Conservation (phyloP, 1,140 invertebrate genomes). For the Monomorium pharaonis region DNA sequence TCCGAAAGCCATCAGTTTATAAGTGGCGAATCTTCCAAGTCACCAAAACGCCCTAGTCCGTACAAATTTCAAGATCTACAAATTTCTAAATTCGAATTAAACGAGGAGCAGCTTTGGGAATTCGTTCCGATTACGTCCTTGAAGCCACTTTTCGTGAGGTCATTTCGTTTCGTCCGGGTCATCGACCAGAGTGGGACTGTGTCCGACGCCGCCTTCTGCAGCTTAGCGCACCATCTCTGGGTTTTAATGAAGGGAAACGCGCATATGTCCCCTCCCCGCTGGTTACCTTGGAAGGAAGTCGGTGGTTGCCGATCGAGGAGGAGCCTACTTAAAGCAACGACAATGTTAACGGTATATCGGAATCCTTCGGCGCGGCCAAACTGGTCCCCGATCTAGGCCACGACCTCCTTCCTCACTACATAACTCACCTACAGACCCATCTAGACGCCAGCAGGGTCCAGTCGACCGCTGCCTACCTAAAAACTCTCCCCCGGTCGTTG, state of each 20-base stretch:
- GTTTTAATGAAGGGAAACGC: conserved; percentile 69
- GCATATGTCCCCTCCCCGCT: conserved; percentile 46
- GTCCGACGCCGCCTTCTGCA: neutral
- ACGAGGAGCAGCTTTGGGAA: neutral
- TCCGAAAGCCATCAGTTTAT: conserved; percentile 16
- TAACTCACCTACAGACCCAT: conserved; percentile 81
- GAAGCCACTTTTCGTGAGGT: conserved; percentile 65
- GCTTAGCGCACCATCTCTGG: neutral
- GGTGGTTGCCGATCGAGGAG: conserved; percentile 54
- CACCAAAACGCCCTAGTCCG: neutral
- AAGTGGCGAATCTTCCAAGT: neutral
- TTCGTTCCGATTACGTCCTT: conserved; percentile 55
- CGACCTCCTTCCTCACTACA: conserved; percentile 75
- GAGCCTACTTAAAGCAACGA: conserved; percentile 71
- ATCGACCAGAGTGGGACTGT: conserved; percentile 36
- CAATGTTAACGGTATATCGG: conserved; percentile 80
- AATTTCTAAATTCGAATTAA: too few species aligned
- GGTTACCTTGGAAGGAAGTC: conserved; percentile 72
- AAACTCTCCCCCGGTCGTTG: conserved; percentile 71
- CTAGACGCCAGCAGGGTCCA: conserved; percentile 65
- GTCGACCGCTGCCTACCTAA: conserved; percentile 64
- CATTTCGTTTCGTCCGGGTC: conserved; percentile 38
- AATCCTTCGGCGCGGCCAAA: conserved; percentile 76
- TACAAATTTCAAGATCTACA: too few species aligned
- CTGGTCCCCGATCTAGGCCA: conserved; percentile 81